phyloP scores from a whole-genome alignment of 2,888 invertebrate species.

The Lypha dubia region DNA sequence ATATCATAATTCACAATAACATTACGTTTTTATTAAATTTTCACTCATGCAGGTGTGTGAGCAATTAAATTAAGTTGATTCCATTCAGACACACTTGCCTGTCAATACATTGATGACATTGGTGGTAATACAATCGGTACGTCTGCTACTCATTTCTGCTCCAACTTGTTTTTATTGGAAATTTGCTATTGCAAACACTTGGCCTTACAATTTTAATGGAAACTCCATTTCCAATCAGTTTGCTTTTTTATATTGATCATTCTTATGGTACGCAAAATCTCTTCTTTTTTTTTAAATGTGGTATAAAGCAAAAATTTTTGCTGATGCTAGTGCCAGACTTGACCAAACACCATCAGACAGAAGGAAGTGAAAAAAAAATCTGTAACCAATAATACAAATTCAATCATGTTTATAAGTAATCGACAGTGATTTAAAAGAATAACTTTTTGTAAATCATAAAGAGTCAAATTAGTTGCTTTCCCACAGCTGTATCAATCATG shows the following conservation, averaged over 20 bases:
- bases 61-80: conserved; percentile 39
- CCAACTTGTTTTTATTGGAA: background rate
- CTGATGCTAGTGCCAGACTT: conserved; percentile 50
- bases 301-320: conserved; percentile 41
- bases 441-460: background rate
- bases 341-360: conserved; percentile 41
- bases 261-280: conserved; percentile 32
- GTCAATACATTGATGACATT: conserved; percentile 33
- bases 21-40: background rate
- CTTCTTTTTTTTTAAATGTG: conserved; percentile 9
- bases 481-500: too few species aligned
- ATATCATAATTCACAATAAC: background rate
- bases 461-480: too few species aligned
- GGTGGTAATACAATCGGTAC: conserved; percentile 22
- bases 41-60: conserved; percentile 9
- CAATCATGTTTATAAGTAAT: conserved; percentile 19
- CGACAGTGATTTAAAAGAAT: conserved; percentile 15
- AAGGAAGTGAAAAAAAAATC: conserved; percentile 5
- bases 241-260: conserved; percentile 38
- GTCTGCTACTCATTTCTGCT: background rate
- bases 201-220: conserved; percentile 38
- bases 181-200: conserved; percentile 36
- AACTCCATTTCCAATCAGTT: conserved; percentile 10
- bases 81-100: conserved; percentile 42
- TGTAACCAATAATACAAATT: conserved; percentile 32